Evolutionary conservation across 2,113 vertebrate species (phyloP), one percentile per base, ranked within the genome.

Genomic region (Trinectes maculatus): DNA sequence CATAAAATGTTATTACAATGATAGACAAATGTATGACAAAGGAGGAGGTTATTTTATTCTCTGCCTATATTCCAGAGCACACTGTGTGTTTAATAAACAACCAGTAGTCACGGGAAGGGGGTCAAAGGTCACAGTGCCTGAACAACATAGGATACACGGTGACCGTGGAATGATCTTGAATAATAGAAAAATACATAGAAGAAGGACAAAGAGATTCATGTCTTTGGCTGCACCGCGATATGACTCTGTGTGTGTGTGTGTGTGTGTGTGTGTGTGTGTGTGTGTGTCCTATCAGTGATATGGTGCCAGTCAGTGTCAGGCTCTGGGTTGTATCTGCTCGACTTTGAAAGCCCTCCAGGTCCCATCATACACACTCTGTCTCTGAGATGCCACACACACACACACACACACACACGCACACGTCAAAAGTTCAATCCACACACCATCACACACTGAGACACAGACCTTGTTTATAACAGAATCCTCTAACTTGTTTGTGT

Each of bases 381-480:
- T 44, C 19, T n/a, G 8, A 53, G n/a, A 55, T 15, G 2, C 48
- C 25, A 49, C 34, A 66, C 63, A 77, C 44, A 66, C 26, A 70
- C 53, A 60, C 43, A 51, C 15, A 46, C 24, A 44, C 28, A 25
- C 11, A 26, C 11, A 47, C 21, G 25, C 24, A 39, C 36, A 59
- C 64, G 19, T n/a, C 18, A 22, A 48, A 62, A 54, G 74, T 75
- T 78, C 52, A 70, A 9, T 37, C 69, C 44, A 79, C 55, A 75
- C 71, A 79, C 62, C 40, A 65, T 68, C 53, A 68, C 56, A 67
- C 36, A 62, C 26, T 15, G 13, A 57, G 39, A 70, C 55, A 49
- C 79, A 80, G 47, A 57, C 54, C 69, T 71, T 77, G 70, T 84
- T 85, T 79, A 62, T 51, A 59, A 76, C 33, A 60, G 36, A 61